Evolutionary conservation across 2,888 invertebrate species (phyloP).

Genomic region (Aplocera efformata): DNA sequence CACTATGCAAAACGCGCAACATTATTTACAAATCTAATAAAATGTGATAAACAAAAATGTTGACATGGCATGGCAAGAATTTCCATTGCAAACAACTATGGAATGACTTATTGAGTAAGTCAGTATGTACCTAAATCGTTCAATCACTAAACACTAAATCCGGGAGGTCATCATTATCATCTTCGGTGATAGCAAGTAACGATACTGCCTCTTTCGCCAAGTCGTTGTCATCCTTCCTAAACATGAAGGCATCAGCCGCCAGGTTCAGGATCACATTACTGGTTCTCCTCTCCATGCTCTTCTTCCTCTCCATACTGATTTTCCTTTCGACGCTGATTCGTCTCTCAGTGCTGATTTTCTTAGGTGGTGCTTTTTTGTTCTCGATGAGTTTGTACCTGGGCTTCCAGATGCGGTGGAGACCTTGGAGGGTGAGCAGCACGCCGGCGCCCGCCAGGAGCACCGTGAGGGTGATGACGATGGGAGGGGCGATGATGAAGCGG

Average conservation of each 20-base stretch:
- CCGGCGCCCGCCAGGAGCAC: constrained; percentile 70
- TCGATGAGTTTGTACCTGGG: constrained; percentile 54
- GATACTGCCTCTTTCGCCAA: constrained; percentile 59
- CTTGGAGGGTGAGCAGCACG: constrained; percentile 59
- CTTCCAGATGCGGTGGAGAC: constrained; percentile 52
- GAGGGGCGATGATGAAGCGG: constrained; percentile 74
- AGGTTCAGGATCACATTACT: constrained; percentile 46
- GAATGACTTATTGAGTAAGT: not conserved
- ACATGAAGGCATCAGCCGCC: constrained; percentile 47
- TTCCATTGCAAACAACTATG: not conserved
- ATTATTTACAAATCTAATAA: too few relatives aligned
- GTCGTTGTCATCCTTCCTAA: constrained; percentile 45
- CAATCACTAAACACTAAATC: constrained; percentile 43
- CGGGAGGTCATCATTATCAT: constrained; percentile 45
- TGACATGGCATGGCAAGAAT: too few relatives aligned
- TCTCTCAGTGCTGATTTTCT: constrained; percentile 32
- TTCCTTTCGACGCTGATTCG: constrained; percentile 30
- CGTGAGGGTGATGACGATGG: constrained; percentile 65
- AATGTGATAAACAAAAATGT: too few relatives aligned
- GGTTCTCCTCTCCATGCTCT: constrained; percentile 37
- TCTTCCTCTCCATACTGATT: constrained; percentile 28
- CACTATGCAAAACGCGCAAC: too few relatives aligned
- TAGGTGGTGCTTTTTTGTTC: constrained; percentile 29
- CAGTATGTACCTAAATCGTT: not conserved
- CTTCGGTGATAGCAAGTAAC: constrained; percentile 55